Base-by-base conservation (phyloP, 2,888 invertebrate species). In the Stenolophus ochropezus region DNA sequence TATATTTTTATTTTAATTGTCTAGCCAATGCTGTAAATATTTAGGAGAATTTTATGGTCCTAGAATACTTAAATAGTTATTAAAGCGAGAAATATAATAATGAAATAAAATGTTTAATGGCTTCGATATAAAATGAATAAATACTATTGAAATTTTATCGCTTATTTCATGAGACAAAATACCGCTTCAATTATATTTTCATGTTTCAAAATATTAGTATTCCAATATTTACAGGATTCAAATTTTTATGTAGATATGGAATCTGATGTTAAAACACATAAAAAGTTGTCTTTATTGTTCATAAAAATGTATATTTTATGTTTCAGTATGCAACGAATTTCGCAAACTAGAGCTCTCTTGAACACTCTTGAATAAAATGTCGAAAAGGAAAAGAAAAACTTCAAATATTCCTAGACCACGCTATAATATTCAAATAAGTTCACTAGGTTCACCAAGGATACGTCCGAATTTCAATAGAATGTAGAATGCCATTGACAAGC, bases 391-490 rank as follows among this genome's bases (percentile, higher is more conserved):
- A 65, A n/a, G 27, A 25, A 65, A 25, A 25, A 65, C 61, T 65
- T 53, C 25, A 65, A 65, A 65, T 27, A 65, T 65, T 65, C 61
- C 27, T 25, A 65, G 61, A 65, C 14, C 61, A 25, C 27, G 27
- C 61, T 65, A 65, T 65, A 65, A 25, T 65, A 65, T 65, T 65
- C 61, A 65, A 65, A 25, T 25, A 65, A 65, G 27, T 65, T 4
- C n/a, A 65, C 27, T 6, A 25, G 61, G 27, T 25, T 65, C 27
- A 27, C 14, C 11, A 25, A 2, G 27, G 18, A 42, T 1, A 65
- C 27, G 61, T 65, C 16, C 61, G 61, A 25, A 65, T 25, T 65
- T 65, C 61, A 65, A 65, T 25, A 25, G 61, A 65, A 65, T 21
- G 16, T 14, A 27, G 20, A 58, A 14, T 25, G 27, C 11, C 27